These are phyloP conservation scores for Agrochola circellaris DNA, from an alignment of 2,888 invertebrate genomes.

Conservation along the genomic window DNA sequence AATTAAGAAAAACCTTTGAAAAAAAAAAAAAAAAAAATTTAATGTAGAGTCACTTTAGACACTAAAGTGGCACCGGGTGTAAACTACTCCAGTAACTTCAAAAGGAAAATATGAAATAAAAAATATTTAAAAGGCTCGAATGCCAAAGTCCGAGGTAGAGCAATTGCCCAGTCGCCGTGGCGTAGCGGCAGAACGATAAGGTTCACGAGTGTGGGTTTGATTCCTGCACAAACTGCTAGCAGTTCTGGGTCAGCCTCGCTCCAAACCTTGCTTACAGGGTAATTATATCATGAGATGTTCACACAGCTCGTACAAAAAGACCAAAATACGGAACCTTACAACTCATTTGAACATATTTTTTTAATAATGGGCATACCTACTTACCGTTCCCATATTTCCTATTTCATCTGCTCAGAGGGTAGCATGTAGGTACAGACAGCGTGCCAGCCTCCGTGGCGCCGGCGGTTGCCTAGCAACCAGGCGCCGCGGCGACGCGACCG, in stretches of 20 bases:
- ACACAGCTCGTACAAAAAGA: no score
- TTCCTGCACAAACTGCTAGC: background rate
- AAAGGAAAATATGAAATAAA: background rate
- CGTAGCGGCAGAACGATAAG: background rate
- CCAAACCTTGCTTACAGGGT: background rate
- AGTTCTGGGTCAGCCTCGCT: background rate
- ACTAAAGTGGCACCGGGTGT: background rate
- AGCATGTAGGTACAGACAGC: constrained; percentile 57
- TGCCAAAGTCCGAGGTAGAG: background rate
- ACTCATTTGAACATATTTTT: background rate
- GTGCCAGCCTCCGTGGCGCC: constrained; percentile 76
- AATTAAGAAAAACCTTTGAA: background rate
- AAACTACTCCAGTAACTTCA: background rate
- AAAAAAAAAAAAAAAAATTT: background rate
- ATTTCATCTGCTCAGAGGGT: constrained; percentile 16
- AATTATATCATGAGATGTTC: no score
- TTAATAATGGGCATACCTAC: background rate
- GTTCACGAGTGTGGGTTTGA: background rate
- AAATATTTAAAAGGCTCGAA: background rate
- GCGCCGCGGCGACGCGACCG: constrained; percentile 68
- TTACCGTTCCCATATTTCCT: background rate
- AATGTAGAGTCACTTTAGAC: background rate
- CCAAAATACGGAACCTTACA: background rate
- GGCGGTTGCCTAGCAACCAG: constrained; percentile 72
- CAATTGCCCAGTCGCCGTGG: background rate